Evolutionary conservation across 2,797 vertebrate genomes (phyloP).

Genomic region (Lacerta viridis): DNA sequence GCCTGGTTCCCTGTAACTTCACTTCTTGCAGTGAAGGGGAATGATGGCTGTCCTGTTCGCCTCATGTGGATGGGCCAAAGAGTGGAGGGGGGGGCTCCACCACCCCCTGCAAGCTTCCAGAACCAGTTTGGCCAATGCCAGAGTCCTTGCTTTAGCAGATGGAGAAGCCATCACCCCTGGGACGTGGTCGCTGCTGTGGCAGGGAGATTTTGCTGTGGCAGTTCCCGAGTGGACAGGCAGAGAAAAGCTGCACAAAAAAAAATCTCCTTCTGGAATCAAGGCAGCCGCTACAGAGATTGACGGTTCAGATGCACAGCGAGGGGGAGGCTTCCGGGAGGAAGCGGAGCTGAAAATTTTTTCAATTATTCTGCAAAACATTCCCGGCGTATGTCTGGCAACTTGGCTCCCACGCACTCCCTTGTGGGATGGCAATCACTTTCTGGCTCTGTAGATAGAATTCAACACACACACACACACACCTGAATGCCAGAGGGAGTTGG

Average conservation of each 20-base stretch:
- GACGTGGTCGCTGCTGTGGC: not conserved
- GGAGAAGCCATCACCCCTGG: not conserved
- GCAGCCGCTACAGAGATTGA: not conserved
- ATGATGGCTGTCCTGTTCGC: no score
- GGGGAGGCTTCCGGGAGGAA: slow-evolving; percentile 19
- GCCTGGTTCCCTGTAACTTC: no score
- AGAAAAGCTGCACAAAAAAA: not conserved
- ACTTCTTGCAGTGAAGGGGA: no score
- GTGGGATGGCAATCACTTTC: not conserved
- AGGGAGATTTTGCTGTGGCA: not conserved
- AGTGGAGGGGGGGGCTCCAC: not conserved
- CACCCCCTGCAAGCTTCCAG: not conserved
- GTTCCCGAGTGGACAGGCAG: not conserved
- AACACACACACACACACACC: not conserved
- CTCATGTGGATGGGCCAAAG: not conserved
- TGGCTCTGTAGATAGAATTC: not conserved
- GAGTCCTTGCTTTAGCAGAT: not conserved
- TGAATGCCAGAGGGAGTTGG: not conserved
- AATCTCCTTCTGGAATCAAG: not conserved
- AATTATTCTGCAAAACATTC: slow-evolving; percentile 21
- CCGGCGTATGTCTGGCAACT: not conserved
- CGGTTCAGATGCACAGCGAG: not conserved
- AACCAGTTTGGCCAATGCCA: no score
- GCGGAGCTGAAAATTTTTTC: slow-evolving; percentile 4
- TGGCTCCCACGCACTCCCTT: slow-evolving; percentile 1